Base-by-base conservation (phyloP, 1,140 invertebrate genomes). In the Listronotus bonariensis region DNA sequence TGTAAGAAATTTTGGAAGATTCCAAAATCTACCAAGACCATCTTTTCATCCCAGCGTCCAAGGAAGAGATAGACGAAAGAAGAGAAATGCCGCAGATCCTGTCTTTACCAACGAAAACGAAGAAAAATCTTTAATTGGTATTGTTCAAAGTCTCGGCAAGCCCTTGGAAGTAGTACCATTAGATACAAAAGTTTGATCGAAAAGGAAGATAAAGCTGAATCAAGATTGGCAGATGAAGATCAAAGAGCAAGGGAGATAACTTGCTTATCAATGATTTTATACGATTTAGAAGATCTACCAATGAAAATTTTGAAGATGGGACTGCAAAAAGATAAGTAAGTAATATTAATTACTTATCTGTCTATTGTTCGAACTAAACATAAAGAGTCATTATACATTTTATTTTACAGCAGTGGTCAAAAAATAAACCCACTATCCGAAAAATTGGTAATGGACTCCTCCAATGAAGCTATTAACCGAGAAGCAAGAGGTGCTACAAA, bases 261-360 rank as follows among this genome's bases (percentile, higher is more conserved):
- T 15, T 68, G 14, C 51, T 52, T 43, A 74, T 76, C n/a, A 74
- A 74, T 65, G 74, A 76, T 70, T 76, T 74, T 49, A 73, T 76
- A 20, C 54, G 74, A 42, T 76, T 76, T 45, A 67, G 57, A 61
- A 48, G 74, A 34, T 56, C 66, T 31, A 18, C 51, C 17, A 32
- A 26, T 36, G 56, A 59, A 34, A 43, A 34, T 18, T 17, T 18
- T 32, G 18, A 15, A 6, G 60, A 46, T 20, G 6, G 14, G n/a
- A 6, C 18, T 18, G 6, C 14, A 41, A 42, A 31, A 31, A 31
- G 9, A 8, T 51, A n/a, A 26, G n/a, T 32, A 14, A 51, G 11
- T 26, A 26, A 26, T 26, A 26, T 26, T 26, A 26, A n/a, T n/a
- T n/a, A n/a, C n/a, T n/a, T n/a, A n/a, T n/a, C n/a, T n/a, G n/a